Base-by-base conservation (phyloP, 2,888 invertebrate species). In the Cynaeus angustus region DNA sequence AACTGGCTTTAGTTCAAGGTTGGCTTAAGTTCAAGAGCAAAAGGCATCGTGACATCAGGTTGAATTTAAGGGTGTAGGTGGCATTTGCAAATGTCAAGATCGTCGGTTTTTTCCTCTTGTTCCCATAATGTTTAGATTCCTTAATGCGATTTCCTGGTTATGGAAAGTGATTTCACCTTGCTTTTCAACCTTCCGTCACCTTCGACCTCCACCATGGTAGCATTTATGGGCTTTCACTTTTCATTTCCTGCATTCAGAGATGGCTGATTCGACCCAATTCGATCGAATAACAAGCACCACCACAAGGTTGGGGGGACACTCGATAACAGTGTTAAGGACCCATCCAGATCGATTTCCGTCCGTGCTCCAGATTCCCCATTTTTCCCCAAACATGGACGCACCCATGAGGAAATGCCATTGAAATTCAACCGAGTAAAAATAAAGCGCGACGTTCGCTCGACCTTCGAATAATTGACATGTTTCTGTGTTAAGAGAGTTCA, bases 101-200 rank as follows among this genome's bases (percentile, higher is more conserved):
- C 72, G 64, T 50, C 13, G 68, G 30, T 45, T 61, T 68, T 61
- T 61, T 43, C 55, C 66, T 41, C 30, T 21, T 16, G 48, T 62
- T 45, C 50, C 48, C 37, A 62, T 37, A 62, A 13, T 43, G 53
- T 45, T 59, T 52, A 67, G 61, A 68, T 68, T 52, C 61, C 45
- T 48, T 38, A 50, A 30, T 10, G 46, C 45, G 50, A 71, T 72
- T 74, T 74, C 74, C 74, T 74, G 74, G 74, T 52, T 71, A 72
- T 75, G 74, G 76, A 76, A 77, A 75, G 76, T 73, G 70, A 71
- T 71, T 70, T 77, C 75, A 75, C 77, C 77, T 77, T 77, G 77
- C 77, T 66, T 71, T 72, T 74, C 75, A 72, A 75, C 75, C 74
- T 76, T 76, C 76, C 76, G 74, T 75, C 75, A 77, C 76, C 77